Evolutionary conservation across 2,888 invertebrate genomes (phyloP).

Genomic region (Drosophila greeni): DNA sequence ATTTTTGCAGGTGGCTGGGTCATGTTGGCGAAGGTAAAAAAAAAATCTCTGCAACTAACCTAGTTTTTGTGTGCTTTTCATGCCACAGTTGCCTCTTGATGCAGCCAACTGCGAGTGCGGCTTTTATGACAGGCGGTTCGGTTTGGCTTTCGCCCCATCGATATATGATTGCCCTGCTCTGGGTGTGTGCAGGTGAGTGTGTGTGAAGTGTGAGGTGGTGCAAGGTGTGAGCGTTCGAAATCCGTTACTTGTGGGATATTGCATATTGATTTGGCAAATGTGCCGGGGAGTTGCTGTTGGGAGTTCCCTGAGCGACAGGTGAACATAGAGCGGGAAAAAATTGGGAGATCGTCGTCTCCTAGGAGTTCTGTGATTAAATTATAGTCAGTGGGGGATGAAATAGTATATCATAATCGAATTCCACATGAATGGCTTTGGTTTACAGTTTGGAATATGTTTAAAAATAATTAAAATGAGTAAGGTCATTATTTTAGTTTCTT

Average conservation of each 20-base stretch:
- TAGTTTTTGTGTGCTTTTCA: slow-evolving; percentile 62
- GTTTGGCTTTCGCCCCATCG: slow-evolving; percentile 1
- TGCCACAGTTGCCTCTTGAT: slow-evolving; percentile 36
- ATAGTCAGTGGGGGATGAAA: background rate
- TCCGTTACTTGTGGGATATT: slow-evolving; percentile 44
- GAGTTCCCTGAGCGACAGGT: slow-evolving; percentile 22
- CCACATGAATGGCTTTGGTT: background rate
- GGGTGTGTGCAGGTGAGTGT: background rate
- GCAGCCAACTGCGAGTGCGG: slow-evolving; percentile 40
- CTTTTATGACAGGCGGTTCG: slow-evolving; percentile 53
- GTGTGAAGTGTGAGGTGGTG: slow-evolving; percentile 11
- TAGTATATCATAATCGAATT: background rate
- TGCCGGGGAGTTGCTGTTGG: slow-evolving; percentile 38
- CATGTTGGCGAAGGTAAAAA: slow-evolving; percentile 29
- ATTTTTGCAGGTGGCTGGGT: slow-evolving; percentile 35
- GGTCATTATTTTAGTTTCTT: background rate
- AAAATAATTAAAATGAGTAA: background rate
- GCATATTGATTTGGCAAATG: slow-evolving; percentile 54
- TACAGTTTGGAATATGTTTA: background rate
- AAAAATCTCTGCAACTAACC: slow-evolving; percentile 66
- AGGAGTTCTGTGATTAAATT: slow-evolving; percentile 18
- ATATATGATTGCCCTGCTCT: slow-evolving; percentile 21
- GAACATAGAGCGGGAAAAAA: background rate
- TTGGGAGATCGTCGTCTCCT: background rate
- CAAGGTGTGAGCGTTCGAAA: slow-evolving; percentile 27